Conservation (phyloP, 2,888 invertebrate species). For the Galeruca laticollis region DNA sequence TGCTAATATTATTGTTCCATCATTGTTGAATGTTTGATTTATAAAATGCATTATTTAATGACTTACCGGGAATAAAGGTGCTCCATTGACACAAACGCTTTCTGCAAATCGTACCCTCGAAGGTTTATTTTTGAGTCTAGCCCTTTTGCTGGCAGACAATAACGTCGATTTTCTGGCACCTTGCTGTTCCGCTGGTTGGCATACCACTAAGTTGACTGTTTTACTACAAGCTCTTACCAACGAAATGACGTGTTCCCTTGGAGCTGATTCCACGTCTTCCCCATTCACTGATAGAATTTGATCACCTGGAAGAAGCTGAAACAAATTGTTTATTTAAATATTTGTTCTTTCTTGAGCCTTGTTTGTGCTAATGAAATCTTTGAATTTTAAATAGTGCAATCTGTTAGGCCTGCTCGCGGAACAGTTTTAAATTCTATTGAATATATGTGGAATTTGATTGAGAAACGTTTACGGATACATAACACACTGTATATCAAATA, state of each 20-base stretch:
- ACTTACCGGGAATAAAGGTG: slow-evolving; percentile 83
- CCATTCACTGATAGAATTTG: slow-evolving; percentile 92
- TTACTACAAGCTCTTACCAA: slow-evolving; percentile 85
- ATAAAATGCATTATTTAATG: too few relatives aligned
- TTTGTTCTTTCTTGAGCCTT: too few relatives aligned
- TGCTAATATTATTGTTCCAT: too few relatives aligned
- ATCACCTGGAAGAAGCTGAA: slow-evolving; percentile 86
- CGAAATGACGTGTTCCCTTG: slow-evolving; percentile 89
- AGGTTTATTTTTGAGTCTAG: slow-evolving; percentile 83
- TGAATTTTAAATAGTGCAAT: too few relatives aligned
- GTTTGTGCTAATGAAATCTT: too few relatives aligned
- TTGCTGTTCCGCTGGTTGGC: slow-evolving; percentile 78
- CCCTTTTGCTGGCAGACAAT: slow-evolving; percentile 88
- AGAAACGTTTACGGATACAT: too few relatives aligned
- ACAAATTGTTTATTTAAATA: too few relatives aligned
- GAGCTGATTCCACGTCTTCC: slow-evolving; percentile 87
- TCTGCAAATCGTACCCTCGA: slow-evolving; percentile 91
- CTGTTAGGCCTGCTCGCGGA: too few relatives aligned
- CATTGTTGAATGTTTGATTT: too few relatives aligned
- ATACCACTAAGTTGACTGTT: slow-evolving; percentile 82
- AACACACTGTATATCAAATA: too few relatives aligned
- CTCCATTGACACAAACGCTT: slow-evolving; percentile 87
- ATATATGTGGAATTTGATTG: too few relatives aligned
- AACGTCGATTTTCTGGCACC: slow-evolving; percentile 82
- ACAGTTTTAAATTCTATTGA: too few relatives aligned